Base-by-base conservation (phyloP, 1,140 invertebrate genomes). In the Drosophila orosa region DNA sequence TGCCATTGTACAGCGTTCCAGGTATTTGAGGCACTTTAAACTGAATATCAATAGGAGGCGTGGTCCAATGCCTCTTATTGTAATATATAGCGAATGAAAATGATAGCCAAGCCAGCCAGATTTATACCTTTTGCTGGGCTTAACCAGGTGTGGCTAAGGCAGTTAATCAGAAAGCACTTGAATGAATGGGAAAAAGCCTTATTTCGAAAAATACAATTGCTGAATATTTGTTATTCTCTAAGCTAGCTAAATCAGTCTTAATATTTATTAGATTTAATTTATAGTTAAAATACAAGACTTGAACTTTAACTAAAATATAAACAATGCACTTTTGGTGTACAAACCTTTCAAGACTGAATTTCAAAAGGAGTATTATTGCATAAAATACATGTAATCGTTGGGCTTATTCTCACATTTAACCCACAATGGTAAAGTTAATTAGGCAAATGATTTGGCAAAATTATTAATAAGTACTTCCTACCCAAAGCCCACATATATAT, bases 1-100 rank as follows among this genome's bases (percentile, higher is more conserved):
- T 66, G 69, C 50, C 39, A 69, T 69, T 77, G 74, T 69, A 50
- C 42, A 56, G 31, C 39, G 65, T 40, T 73, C 40, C 74, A 77
- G 72, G 74, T 77, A 63, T 63, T 75, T 54, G 44, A 42, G 56
- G 62, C 74, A 72, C 78, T 86, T 86, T 87, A 86, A 87, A 78
- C 60, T 47, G 62, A 62, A 63, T 71, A n/a, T 71, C 33, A 72
- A 72, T 71, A 66, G 29, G 66, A 57, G 68, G 42, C 42, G 27
- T 39, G 29, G 33, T 19, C 61, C 7, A 10, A 5, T n/a, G 40
- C 27, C 17, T 37, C 13, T 29, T 31, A n/a, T 8, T 48, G 15
- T 25, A 65, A 35, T 40, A 65, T 24, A 65, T 37, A 31, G 40
- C 13, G 13, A 24, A 33, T 27, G 12, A 31, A 56, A 67, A 68